phyloP scores from a whole-genome alignment of 2,888 invertebrate genomes.

The Ischnus inquisitorius region DNA sequence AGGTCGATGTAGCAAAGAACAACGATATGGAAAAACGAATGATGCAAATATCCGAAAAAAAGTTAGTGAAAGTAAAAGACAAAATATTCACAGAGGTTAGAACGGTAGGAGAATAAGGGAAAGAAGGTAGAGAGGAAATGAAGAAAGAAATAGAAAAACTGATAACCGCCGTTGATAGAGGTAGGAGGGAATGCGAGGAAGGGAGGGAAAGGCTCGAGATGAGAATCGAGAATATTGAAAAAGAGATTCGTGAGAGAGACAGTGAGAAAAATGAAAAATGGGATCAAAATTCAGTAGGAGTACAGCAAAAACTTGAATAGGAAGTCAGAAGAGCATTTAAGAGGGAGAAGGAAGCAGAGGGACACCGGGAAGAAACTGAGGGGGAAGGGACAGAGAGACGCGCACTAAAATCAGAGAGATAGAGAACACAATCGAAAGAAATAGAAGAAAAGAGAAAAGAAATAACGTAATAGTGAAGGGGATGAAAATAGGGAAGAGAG shows the following conservation, averaged over 20 bases:
- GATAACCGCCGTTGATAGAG: neutral
- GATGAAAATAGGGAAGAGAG: constrained; percentile 1
- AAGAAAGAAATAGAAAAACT: neutral
- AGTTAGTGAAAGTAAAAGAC: neutral
- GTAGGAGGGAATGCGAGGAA: neutral
- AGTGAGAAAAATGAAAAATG: neutral
- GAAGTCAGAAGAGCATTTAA: neutral
- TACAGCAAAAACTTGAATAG: constrained; percentile 64
- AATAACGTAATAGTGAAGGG: neutral
- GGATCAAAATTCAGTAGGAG: neutral
- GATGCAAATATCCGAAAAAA: neutral
- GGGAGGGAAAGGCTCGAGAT: neutral
- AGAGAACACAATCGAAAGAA: constrained; percentile 1
- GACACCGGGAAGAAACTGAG: neutral
- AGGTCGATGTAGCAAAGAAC: neutral
- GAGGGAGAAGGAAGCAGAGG: neutral
- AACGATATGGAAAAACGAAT: neutral
- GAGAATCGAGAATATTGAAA: neutral
- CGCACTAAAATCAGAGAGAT: neutral
- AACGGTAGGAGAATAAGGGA: neutral
- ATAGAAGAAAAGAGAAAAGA: constrained; percentile 9
- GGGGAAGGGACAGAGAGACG: neutral
- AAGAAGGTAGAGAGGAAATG: neutral
- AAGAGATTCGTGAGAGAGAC: neutral
- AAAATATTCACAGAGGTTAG: neutral